Conservation (phyloP, 2,797 vertebrate species). For the Clarias fuscus region DNA sequence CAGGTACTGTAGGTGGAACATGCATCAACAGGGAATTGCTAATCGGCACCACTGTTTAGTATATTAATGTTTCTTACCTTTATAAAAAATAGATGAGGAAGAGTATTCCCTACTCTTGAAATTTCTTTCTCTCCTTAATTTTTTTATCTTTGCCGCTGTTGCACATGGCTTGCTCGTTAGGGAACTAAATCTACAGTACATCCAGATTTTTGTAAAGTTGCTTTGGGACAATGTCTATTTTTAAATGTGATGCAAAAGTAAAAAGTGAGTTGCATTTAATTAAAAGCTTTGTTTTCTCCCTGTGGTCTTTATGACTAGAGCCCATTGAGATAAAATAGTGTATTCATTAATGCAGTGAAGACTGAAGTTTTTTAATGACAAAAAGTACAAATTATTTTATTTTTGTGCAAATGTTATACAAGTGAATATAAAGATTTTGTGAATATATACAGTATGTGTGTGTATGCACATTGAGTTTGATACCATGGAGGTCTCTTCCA, state of each 20-base stretch:
- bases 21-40: background rate
- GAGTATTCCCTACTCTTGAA: background rate
- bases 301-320: background rate
- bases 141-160: background rate
- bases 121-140: background rate
- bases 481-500: background rate
- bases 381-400: background rate
- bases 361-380: background rate
- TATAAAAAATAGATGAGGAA: background rate
- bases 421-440: background rate
- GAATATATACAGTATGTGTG: background rate
- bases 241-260: background rate
- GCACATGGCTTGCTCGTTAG: background rate
- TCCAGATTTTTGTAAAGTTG: background rate
- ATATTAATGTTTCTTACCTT: background rate
- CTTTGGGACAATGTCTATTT: conserved; percentile 1
- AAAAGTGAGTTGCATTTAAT: conserved; percentile 1
- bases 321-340: background rate
- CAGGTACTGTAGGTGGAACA: background rate
- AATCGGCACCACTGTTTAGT: background rate
- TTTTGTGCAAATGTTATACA: background rate
- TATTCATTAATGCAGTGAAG: background rate
- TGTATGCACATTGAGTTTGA: background rate
- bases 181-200: conserved; percentile 1
- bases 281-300: background rate